phyloP scores from a whole-genome alignment of 2,888 invertebrate genomes.

The Cosmopolites sordidus region DNA sequence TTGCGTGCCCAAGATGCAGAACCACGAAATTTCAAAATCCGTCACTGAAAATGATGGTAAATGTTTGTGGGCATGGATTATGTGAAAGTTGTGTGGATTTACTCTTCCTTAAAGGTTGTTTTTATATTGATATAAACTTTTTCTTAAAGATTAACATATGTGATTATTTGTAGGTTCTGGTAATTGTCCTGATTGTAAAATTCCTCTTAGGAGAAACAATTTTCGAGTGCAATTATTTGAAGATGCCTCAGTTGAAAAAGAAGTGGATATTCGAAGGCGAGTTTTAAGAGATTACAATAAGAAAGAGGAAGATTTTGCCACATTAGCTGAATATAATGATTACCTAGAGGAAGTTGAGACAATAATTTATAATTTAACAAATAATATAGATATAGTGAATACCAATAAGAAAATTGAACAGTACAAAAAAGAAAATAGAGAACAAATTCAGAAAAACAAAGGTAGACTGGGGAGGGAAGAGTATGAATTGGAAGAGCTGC shows the following conservation, averaged over 20 bases:
- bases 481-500: conserved; percentile 77
- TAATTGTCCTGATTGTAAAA: conserved; percentile 90
- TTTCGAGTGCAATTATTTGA: conserved; percentile 95
- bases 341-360: conserved; percentile 94
- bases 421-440: conserved; percentile 87
- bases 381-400: conserved; percentile 82
- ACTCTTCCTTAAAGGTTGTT: conserved; percentile 84
- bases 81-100: conserved; percentile 98
- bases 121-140: neutral
- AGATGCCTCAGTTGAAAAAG: conserved; percentile 94
- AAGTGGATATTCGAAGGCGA: conserved; percentile 89
- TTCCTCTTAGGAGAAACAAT: conserved; percentile 80
- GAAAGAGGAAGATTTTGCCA: conserved; percentile 87
- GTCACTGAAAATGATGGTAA: conserved; percentile 93
- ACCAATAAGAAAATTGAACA: conserved; percentile 88
- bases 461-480: conserved; percentile 74
- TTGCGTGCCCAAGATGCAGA: conserved; percentile 92
- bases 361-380: conserved; percentile 84
- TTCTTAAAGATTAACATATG: neutral
- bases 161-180: conserved; percentile 67
- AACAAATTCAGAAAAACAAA: conserved; percentile 76
- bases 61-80: conserved; percentile 94
- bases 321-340: conserved; percentile 57
- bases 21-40: conserved; percentile 97
- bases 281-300: conserved; percentile 90